phyloP scores from a whole-genome alignment of 2,797 vertebrate species.

The Anguilla pacifica region DNA sequence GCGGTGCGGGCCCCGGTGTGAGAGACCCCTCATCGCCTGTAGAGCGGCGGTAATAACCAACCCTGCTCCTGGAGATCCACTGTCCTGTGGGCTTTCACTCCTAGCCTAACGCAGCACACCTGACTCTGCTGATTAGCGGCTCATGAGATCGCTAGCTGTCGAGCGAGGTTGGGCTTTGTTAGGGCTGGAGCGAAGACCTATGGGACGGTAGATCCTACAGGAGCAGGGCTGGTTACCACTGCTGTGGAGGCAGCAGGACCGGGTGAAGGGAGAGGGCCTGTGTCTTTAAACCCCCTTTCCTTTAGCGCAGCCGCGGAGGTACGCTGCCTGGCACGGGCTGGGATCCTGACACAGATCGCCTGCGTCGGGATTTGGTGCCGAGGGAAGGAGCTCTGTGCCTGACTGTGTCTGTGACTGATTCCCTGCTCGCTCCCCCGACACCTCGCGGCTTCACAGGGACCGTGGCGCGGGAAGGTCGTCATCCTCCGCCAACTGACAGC shows the following conservation, averaged over 20 bases:
- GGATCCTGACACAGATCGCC: slow-evolving; percentile 64
- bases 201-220: too few relatives aligned
- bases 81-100: too few relatives aligned
- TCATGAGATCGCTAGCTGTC: too few relatives aligned
- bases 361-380: slow-evolving; percentile 69
- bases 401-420: slow-evolving; percentile 36
- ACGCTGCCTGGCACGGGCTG: slow-evolving; percentile 64
- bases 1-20: background rate
- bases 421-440: background rate
- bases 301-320: slow-evolving; percentile 28
- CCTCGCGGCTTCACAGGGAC: background rate
- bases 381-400: slow-evolving; percentile 24
- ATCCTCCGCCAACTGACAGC: background rate
- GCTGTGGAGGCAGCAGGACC: slow-evolving; percentile 25
- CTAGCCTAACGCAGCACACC: too few relatives aligned
- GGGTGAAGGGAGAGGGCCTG: background rate
- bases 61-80: too few relatives aligned
- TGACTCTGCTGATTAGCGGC: too few relatives aligned
- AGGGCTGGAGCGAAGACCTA: too few relatives aligned
- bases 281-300: slow-evolving; percentile 26
- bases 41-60: background rate
- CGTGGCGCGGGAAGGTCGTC: background rate
- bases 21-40: slow-evolving; percentile 10
- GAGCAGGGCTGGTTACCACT: too few relatives aligned
- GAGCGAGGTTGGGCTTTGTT: too few relatives aligned